Base-by-base conservation (phyloP, 2,888 invertebrate species). In the Autographa pulchrina region DNA sequence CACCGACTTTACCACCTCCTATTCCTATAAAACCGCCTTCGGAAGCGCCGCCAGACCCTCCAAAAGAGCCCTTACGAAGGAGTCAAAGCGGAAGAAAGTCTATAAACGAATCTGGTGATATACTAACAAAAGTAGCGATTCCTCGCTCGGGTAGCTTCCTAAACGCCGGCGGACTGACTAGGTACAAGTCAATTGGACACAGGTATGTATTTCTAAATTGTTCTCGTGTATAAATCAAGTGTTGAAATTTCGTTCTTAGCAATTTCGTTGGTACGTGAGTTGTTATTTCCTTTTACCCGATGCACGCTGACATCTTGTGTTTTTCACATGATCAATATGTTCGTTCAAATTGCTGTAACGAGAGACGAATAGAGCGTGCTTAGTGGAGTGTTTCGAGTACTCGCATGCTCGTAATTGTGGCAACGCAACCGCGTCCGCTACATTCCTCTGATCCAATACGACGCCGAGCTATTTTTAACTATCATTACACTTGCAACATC, bases 101-200 rank as follows among this genome's bases (percentile, higher is more conserved):
- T 43, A 85, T 95, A 35, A 95, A 91, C 69, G 97, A 97, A 77
- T 96, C 97, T 68, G 98, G 98, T 9, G 98, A 98, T 90, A 97
- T 98, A 84, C 92, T 98, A 85, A 98, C 98, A 0, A 98, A 98
- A 91, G 98, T 98, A 59, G 98, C 98, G 56, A 97, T 98, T 85
- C 98, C 98, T 16, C 96, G 98, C 84, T 98, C 98, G 65, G 98
- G 98, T 62, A 98, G 98, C 90, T 98, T 98, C 89, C 96, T 98
- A 59, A 98, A 98, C 85, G 97, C 98, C 18, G 98, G 97, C 62
- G 98, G 97, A 70, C 94, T 97, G 66, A 97, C 98, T 9, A 96
- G 98, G 85, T 98, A 98, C 90, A 97, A 98, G 93, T 97, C 97
- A 38, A 96, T 97, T 87, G 95, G 96, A 84, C 96, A 96, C 85